Percentiles rank a stretch among this genome's conserved stretches.
Conservation (phyloP, 2,113 vertebrate genomes). For the Hypanus sabinus region DNA sequence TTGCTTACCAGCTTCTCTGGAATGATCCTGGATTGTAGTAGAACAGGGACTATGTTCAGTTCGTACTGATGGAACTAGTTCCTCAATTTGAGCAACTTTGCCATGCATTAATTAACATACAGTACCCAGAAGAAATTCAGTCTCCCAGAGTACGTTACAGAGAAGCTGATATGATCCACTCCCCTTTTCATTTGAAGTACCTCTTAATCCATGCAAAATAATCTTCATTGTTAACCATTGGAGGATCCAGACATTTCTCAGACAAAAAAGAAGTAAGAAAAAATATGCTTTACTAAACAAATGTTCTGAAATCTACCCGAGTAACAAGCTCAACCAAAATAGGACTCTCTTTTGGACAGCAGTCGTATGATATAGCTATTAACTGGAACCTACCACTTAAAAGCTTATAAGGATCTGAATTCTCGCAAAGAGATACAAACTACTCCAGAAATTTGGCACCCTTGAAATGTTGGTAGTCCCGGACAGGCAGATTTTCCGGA, state of each 20-base stretch:
- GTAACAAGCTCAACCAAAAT: neutral
- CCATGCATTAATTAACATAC: neutral
- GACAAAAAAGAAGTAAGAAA: neutral
- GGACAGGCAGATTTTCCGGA: too few species aligned
- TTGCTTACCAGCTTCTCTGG: neutral
- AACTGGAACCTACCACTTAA: neutral
- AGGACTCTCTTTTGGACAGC: neutral
- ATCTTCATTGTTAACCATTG: neutral
- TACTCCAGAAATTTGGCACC: too few species aligned
- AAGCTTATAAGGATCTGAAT: neutral
- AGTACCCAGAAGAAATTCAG: neutral
- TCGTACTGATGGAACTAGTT: neutral
- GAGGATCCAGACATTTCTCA: neutral
- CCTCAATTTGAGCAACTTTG: neutral
- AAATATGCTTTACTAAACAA: neutral
- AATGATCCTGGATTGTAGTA: neutral
- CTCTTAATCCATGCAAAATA: constrained; percentile 4
- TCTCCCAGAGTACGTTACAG: neutral
- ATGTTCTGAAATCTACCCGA: neutral
- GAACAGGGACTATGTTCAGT: neutral
- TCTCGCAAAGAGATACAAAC: neutral
- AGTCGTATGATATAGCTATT: neutral
- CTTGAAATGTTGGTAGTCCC: too few species aligned
- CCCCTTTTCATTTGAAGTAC: neutral
- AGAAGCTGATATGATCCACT: neutral